These are phyloP conservation scores for Pandion haliaetus DNA, from an alignment of 2,113 vertebrate species.

Conservation along the genomic window DNA sequence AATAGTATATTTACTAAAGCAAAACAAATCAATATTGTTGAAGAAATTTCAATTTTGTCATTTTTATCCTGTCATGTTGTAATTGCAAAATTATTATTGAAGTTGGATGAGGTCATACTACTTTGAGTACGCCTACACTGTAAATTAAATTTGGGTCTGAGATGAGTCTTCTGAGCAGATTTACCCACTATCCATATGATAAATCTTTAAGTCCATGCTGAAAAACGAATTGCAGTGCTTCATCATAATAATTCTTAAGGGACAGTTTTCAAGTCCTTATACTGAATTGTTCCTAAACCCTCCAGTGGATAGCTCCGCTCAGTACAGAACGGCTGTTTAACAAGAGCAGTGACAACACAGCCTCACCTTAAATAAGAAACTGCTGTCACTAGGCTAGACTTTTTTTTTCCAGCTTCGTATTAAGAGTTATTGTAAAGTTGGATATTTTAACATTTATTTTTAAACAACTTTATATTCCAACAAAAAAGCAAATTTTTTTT, in stretches of 20 bases:
- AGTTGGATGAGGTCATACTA: constrained; percentile 41
- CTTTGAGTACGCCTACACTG: constrained; percentile 4
- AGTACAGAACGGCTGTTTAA: neutral
- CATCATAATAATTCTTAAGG: neutral
- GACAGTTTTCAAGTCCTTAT: neutral
- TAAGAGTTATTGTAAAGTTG: neutral
- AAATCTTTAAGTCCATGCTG: neutral
- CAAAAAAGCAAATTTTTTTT: neutral
- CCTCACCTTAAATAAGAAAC: neutral
- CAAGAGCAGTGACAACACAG: neutral
- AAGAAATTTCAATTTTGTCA: neutral
- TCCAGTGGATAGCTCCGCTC: neutral
- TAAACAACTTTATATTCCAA: neutral
- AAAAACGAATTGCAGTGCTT: neutral
- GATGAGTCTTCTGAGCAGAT: constrained; percentile 16
- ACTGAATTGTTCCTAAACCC: neutral
- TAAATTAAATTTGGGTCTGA: constrained; percentile 40
- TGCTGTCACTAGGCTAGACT: neutral
- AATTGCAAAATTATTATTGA: constrained; percentile 32
- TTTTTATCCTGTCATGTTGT: neutral
- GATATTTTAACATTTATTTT: neutral
- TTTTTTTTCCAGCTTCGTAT: neutral
- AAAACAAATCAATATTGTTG: neutral
- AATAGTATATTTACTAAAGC: neutral
- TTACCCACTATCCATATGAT: neutral